These are phyloP conservation scores for Stenotaenia linearis DNA, from an alignment of 2,888 invertebrate genomes.

Conservation along the genomic window DNA sequence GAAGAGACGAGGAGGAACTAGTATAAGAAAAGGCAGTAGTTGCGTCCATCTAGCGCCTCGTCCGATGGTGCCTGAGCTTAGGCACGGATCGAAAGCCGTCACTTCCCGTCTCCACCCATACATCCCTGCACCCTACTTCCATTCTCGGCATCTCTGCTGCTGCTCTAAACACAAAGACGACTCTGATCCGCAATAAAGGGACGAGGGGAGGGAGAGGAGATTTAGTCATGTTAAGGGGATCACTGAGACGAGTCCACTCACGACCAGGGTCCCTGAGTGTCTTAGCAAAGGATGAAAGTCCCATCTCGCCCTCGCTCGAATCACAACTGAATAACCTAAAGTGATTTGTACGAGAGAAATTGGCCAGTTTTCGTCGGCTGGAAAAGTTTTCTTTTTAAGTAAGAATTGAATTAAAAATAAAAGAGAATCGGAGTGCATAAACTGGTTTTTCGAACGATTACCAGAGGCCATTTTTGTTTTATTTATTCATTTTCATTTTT, in stretches of 20 bases:
- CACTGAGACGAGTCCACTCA: neutral
- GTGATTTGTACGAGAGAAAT: neutral
- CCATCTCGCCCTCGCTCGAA: neutral
- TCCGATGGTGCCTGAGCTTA: neutral
- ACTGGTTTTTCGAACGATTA: neutral
- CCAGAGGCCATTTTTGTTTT: neutral
- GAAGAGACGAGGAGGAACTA: neutral
- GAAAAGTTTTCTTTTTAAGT: too few relatives aligned
- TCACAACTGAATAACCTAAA: neutral
- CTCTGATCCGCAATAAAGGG: neutral
- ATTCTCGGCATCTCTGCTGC: neutral
- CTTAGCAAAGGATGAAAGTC: neutral
- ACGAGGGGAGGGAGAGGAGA: neutral
- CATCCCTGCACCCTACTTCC: neutral
- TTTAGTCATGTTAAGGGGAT: neutral
- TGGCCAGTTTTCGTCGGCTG: neutral
- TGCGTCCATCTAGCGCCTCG: neutral
- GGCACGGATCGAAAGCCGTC: neutral
- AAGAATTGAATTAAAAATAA: too few relatives aligned
- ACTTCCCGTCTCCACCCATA: neutral
- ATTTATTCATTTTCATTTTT: neutral
- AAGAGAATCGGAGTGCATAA: too few relatives aligned
- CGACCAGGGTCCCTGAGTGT: neutral
- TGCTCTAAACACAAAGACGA: neutral
- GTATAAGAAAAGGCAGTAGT: neutral